A percentile compares a stretch with the other conserved stretches of the same genome.
phyloP scores from a whole-genome alignment of 2,797 vertebrate species.

The Urocyon cinereoargenteus region DNA sequence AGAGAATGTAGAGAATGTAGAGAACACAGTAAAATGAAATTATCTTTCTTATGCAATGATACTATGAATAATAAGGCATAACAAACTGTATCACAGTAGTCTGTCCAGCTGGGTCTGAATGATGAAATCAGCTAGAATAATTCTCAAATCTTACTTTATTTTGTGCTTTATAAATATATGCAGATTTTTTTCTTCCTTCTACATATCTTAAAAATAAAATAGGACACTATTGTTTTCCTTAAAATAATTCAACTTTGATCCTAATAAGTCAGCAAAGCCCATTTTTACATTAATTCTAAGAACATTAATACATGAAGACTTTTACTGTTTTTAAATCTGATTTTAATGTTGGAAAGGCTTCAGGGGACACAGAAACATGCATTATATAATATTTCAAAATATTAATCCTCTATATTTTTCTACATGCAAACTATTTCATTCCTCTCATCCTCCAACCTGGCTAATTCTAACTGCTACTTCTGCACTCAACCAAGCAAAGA shows the following conservation, averaged over 20 bases:
- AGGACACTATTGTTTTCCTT: background rate
- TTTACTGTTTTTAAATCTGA: constrained; percentile 28
- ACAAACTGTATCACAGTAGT: background rate
- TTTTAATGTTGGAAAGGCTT: constrained; percentile 3
- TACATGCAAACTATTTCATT: background rate
- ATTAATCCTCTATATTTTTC: background rate
- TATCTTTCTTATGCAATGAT: background rate
- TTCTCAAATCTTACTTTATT: background rate
- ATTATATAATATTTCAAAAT: background rate
- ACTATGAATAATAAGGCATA: background rate
- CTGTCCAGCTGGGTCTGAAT: background rate
- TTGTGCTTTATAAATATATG: background rate
- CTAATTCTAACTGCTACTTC: background rate
- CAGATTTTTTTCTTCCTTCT: constrained; percentile 7
- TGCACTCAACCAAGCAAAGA: background rate
- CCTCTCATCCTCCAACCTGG: background rate
- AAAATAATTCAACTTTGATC: background rate
- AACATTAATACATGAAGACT: background rate
- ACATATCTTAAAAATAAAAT: background rate
- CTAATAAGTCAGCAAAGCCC: background rate
- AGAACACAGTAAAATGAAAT: background rate
- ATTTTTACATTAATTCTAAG: background rate
- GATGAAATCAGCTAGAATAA: background rate
- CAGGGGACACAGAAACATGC: background rate
- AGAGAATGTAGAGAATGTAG: background rate